A percentile compares a stretch with the other conserved stretches of the same genome.
Evolutionary conservation across 2,888 invertebrate genomes (phyloP).

Genomic region (Dryomyza anilis): DNA sequence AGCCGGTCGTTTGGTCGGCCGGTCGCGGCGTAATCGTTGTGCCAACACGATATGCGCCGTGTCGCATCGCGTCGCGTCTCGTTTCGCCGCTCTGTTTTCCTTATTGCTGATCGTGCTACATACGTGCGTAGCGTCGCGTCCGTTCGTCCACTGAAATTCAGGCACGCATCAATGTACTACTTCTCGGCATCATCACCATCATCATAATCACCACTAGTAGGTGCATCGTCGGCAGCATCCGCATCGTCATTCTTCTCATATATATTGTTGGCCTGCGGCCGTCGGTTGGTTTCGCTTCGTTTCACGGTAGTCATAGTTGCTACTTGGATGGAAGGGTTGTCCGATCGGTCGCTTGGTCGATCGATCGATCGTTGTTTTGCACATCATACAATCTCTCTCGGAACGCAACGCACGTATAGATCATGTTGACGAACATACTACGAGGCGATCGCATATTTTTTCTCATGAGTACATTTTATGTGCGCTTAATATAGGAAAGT

Average conservation of each 20-base stretch:
- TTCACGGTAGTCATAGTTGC: neutral
- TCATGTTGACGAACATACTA: too few species aligned
- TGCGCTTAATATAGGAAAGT: constrained; percentile 7
- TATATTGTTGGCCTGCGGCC: constrained; percentile 1
- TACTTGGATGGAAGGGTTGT: neutral
- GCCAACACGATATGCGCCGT: neutral
- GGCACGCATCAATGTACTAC: constrained; percentile 2
- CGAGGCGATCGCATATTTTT: too few species aligned
- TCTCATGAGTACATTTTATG: neutral
- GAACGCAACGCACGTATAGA: too few species aligned
- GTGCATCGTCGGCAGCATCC: neutral
- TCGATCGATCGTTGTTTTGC: too few species aligned
- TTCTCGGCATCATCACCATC: neutral
- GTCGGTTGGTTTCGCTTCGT: constrained; percentile 14
- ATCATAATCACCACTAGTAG: neutral
- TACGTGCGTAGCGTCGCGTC: neutral
- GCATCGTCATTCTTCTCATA: neutral
- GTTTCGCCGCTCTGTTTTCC: neutral
- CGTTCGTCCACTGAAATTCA: neutral
- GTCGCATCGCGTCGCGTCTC: neutral
- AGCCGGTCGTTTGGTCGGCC: neutral
- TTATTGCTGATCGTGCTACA: neutral
- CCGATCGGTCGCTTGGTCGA: neutral
- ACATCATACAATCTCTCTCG: too few species aligned
- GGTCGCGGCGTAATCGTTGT: neutral